Base-by-base conservation (phyloP, 2,888 invertebrate species). In the Rhagonycha fulva region DNA sequence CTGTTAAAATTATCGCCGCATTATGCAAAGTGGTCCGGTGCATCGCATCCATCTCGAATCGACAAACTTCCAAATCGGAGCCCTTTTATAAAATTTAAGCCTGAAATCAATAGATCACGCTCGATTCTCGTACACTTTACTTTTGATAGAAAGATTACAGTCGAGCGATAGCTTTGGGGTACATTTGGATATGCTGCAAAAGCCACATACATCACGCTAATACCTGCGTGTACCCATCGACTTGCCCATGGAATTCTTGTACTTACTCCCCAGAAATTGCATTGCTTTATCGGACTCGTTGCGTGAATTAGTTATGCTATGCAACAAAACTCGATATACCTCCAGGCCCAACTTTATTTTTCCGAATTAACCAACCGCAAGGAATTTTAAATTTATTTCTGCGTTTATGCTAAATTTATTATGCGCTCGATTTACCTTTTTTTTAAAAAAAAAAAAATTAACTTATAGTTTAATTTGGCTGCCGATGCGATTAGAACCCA, bases 71-170 rank as follows among this genome's bases (percentile, higher is more conserved):
- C 68, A 69, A 68, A 72, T 77, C 68, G 62, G 62, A 30, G 66
- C 69, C 23, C 71, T 72, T 73, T 76, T 74, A 69, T 69, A 71
- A 71, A 47, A 24, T 63, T 76, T 74, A 73, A 76, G 71, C 73
- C 69, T 68, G 72, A 76, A 83, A 84, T 83, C 84, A 83, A 85
- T 85, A 85, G 84, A 85, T 85, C 85, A 85, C 84, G 83, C 79
- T 83, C 78, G 82, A 83, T 82, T 81, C 81, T 80, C 80, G 80
- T 82, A 82, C 82, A 83, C 80, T 84, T 84, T 81, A 79, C 81
- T 84, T 85, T 85, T 85, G 85, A 85, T 85, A 84, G 85, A 85
- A 85, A 85, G 85, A 85, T 85, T 85, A 85, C 83, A 82, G 81
- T 76, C 76, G 76, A 76, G 63, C 24, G 60, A 77, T 75, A 11